Base-by-base conservation (phyloP, 2,888 invertebrate species). In the Pterobdella sp. region DNA sequence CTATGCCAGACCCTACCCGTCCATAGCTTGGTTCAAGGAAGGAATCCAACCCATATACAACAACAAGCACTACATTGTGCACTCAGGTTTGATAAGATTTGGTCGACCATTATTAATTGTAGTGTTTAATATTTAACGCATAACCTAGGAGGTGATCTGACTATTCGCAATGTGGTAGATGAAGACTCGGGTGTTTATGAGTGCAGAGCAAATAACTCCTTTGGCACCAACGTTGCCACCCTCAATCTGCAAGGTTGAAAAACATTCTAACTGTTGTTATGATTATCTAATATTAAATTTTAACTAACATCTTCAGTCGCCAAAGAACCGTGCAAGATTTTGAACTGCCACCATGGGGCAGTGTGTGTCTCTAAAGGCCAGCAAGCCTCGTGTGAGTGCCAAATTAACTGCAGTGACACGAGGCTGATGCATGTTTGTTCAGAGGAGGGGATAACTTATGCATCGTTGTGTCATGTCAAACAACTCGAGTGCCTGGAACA, bases 201-300 rank as follows among this genome's bases (percentile, higher is more conserved):
- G 36, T 71, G 71, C 71, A 71, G 71, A 36, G 71, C 63, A 26
- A 60, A 42, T 26, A 71, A 71, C 63, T 1, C 52, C n/a, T 34
- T 63, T 31, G 71, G 71, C 7, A 71, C 71, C 31, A 71, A 34
- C 63, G 60, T 56, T 18, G 60, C 29, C 10, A 26, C 32, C 18
- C 29, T 71, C 60, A 22, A 1, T 14, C 36, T 71, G 32, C 60
- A 32, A 63, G 71, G 71, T 69, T 1, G 14, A 66, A 31, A 31
- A 34, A 32, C 26, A 14, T 66, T 31, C n/a, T 34, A 18, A 18
- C 52, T 49, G 14, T 49, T n/a, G n/a, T 49, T 49, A 18, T 49
- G 14, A 18, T 49, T n/a, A 49, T 34, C 35, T 35, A 18, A 37
- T 22, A 18, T 1, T 22, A 26, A n/a, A 31, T 29, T 29, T 14